These are phyloP conservation scores for Megalonaias nervosa DNA, from an alignment of 1,140 invertebrate species.

Conservation along the genomic window DNA sequence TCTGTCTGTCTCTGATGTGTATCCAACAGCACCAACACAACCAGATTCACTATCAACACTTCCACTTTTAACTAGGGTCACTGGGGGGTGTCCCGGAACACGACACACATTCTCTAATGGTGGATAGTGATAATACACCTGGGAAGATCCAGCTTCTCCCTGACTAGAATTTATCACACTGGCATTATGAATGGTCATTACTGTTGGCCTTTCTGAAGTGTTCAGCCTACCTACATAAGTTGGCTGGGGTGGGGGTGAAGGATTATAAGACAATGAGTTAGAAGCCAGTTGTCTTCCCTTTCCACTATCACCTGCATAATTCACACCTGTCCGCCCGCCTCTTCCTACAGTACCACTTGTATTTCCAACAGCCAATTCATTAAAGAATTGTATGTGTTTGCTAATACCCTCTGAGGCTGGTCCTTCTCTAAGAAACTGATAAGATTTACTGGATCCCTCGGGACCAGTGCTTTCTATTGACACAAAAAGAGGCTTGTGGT, in stretches of 20 bases:
- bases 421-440: no score
- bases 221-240: slow-evolving; percentile 17
- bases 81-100: slow-evolving; percentile 28
- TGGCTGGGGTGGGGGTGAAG: slow-evolving; percentile 7
- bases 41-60: slow-evolving; percentile 20
- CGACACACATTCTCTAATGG: slow-evolving; percentile 32
- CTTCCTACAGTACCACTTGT: slow-evolving; percentile 4
- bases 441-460: no score
- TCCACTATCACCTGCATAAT: no score
- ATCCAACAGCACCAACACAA: neutral
- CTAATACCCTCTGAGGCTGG: no score
- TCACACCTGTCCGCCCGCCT: no score
- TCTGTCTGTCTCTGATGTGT: slow-evolving; percentile 21
- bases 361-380: slow-evolving; percentile 15
- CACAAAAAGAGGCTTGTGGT: no score
- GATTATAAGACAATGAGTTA: neutral
- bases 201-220: slow-evolving; percentile 24
- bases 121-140: slow-evolving; percentile 14
- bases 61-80: slow-evolving; percentile 16
- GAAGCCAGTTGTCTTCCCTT: no score
- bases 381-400: slow-evolving; percentile 28
- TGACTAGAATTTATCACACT: slow-evolving; percentile 8
- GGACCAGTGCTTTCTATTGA: no score
- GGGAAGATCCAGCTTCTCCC: slow-evolving; percentile 25
- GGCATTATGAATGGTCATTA: slow-evolving; percentile 28